phyloP scores from a whole-genome alignment of 2,888 invertebrate genomes.

The Eilema griseolum region DNA sequence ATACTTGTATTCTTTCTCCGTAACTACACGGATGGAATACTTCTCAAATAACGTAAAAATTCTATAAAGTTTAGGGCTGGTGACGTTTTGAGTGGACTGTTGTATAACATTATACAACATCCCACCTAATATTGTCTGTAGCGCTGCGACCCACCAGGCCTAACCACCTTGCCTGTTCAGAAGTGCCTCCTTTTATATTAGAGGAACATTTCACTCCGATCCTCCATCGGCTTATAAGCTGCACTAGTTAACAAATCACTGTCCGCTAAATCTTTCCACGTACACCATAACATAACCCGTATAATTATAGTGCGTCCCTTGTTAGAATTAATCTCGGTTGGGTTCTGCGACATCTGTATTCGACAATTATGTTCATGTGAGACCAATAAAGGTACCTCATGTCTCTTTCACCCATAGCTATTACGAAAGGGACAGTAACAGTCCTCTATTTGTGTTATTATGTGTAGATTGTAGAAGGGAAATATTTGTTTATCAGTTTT shows the following conservation, averaged over 20 bases:
- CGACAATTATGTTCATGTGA: conserved; percentile 84
- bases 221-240: too few species aligned
- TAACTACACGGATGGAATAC: too few species aligned
- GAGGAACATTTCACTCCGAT: too few species aligned
- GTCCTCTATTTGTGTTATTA: conserved; percentile 43
- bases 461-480: conserved; percentile 55
- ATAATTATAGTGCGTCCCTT: conserved; percentile 81
- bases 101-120: too few species aligned
- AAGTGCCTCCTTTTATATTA: too few species aligned
- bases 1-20: too few species aligned
- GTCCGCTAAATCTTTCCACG: conserved; percentile 28
- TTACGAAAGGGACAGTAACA: conserved; percentile 42
- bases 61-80: too few species aligned
- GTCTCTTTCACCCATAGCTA: conserved; percentile 39
- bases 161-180: too few species aligned
- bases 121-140: too few species aligned
- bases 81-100: too few species aligned
- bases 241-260: neutral
- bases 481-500: conserved; percentile 55
- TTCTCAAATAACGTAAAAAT: too few species aligned
- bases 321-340: conserved; percentile 83
- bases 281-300: conserved; percentile 60
- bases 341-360: conserved; percentile 81
- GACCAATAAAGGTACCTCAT: conserved; percentile 55
- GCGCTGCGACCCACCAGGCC: too few species aligned